These are phyloP conservation scores for Heteronetta atricapilla DNA, from an alignment of 2,113 vertebrate species.

Conservation along the genomic window DNA sequence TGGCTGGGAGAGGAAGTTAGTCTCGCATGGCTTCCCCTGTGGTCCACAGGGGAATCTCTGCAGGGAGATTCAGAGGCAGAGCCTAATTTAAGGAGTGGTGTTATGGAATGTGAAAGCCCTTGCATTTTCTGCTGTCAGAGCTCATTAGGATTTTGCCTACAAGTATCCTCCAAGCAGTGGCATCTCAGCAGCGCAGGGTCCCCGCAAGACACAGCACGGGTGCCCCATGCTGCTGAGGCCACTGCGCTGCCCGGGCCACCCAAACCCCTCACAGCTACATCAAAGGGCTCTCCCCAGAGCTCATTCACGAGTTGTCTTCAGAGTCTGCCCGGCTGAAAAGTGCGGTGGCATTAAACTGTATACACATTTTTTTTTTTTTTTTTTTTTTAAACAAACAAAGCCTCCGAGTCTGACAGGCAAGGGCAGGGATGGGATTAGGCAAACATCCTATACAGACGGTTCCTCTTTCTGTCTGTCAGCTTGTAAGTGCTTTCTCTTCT, in stretches of 20 bases:
- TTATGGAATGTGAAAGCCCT: neutral
- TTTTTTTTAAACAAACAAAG: constrained; percentile 19
- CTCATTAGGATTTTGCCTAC: neutral
- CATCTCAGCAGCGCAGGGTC: neutral
- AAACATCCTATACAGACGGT: constrained; percentile 55
- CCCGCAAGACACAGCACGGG: neutral
- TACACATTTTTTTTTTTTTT: neutral
- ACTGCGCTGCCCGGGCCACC: neutral
- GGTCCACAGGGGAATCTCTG: no score
- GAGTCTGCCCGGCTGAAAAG: neutral
- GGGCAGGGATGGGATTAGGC: constrained; percentile 58
- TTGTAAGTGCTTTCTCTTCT: constrained; percentile 65
- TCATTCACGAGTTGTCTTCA: neutral
- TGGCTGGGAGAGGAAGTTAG: neutral
- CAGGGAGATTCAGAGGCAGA: neutral
- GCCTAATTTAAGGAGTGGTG: neutral
- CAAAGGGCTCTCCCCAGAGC: neutral
- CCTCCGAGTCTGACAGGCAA: constrained; percentile 23
- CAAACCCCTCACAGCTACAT: neutral
- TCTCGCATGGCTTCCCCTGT: neutral
- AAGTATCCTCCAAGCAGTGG: neutral
- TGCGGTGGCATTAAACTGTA: neutral
- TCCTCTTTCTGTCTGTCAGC: constrained; percentile 60
- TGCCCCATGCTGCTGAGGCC: neutral
- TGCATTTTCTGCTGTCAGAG: neutral